A percentile compares a stretch with the other conserved stretches of the same genome.
Evolutionary conservation across 2,797 vertebrate genomes (phyloP).

Genomic region (Cuculus canorus): DNA sequence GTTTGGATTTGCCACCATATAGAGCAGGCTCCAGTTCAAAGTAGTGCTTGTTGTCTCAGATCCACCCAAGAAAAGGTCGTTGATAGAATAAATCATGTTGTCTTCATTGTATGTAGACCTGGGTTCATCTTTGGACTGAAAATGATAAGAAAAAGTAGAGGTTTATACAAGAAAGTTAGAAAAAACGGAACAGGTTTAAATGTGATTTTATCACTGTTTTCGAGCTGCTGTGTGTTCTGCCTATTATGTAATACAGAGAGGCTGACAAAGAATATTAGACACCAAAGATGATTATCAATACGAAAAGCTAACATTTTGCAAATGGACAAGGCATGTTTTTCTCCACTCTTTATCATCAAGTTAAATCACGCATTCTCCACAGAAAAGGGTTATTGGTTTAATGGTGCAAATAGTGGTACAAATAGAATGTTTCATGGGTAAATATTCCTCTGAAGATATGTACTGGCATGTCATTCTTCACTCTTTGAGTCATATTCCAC

Average conservation of each 20-base stretch:
- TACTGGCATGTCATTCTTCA: not conserved
- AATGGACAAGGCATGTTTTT: not conserved
- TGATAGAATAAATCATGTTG: constrained; percentile 69
- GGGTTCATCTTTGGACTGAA: constrained; percentile 48
- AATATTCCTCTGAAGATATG: not conserved
- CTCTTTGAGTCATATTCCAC: not conserved
- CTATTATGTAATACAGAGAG: not conserved
- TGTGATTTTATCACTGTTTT: not conserved
- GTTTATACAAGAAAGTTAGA: not conserved
- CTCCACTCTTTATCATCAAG: not conserved
- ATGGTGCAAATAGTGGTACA: not conserved
- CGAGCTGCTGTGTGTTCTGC: not conserved
- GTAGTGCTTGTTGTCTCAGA: constrained; percentile 69
- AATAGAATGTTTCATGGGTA: not conserved
- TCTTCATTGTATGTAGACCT: constrained; percentile 66
- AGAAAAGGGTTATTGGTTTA: not conserved
- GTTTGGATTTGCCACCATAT: constrained; percentile 46
- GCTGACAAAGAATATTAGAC: not conserved
- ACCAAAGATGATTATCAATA: not conserved
- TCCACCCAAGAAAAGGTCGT: constrained; percentile 69
- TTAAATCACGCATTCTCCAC: not conserved
- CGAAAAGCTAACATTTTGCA: not conserved
- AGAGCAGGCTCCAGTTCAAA: constrained; percentile 64
- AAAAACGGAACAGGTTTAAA: not conserved
- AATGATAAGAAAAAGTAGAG: not conserved